Evolutionary conservation across 2,888 invertebrate genomes (phyloP).

Genomic region (Phania funesta): DNA sequence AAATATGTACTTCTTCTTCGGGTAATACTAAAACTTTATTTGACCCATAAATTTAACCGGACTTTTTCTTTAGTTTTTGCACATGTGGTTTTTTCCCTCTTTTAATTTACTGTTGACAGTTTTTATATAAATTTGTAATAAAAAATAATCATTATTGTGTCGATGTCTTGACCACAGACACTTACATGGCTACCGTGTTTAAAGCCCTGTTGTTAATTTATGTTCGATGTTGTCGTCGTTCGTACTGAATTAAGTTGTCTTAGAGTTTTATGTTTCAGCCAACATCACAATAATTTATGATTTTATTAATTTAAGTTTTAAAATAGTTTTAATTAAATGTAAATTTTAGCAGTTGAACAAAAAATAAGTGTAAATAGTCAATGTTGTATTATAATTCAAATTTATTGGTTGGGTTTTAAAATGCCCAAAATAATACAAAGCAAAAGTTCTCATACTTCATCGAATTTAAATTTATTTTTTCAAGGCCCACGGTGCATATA

Average conservation of each 20-base stretch:
- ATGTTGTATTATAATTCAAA: not conserved
- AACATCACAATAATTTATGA: constrained; percentile 45
- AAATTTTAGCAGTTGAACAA: not conserved
- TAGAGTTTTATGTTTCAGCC: constrained; percentile 22
- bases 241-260: constrained; percentile 46
- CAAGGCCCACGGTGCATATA: too few species aligned
- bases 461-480: too few species aligned
- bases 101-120: constrained; percentile 64
- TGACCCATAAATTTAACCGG: constrained; percentile 61
- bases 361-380: not conserved
- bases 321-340: not conserved
- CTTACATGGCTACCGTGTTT: constrained; percentile 8
- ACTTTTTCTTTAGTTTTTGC: constrained; percentile 2
- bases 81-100: constrained; percentile 22
- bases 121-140: constrained; percentile 52
- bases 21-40: constrained; percentile 67
- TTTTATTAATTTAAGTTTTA: constrained; percentile 29
- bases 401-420: not conserved
- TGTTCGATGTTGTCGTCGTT: constrained; percentile 20
- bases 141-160: constrained; percentile 1
- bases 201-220: constrained; percentile 8
- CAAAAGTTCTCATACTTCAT: too few species aligned
- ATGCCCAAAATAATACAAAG: too few species aligned
- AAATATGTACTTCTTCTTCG: not conserved
- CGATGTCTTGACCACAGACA: not conserved